Evolutionary conservation across 1,140 invertebrate genomes (phyloP), one percentile per base, ranked within the genome.

Genomic region (Aculops lycopersici): DNA sequence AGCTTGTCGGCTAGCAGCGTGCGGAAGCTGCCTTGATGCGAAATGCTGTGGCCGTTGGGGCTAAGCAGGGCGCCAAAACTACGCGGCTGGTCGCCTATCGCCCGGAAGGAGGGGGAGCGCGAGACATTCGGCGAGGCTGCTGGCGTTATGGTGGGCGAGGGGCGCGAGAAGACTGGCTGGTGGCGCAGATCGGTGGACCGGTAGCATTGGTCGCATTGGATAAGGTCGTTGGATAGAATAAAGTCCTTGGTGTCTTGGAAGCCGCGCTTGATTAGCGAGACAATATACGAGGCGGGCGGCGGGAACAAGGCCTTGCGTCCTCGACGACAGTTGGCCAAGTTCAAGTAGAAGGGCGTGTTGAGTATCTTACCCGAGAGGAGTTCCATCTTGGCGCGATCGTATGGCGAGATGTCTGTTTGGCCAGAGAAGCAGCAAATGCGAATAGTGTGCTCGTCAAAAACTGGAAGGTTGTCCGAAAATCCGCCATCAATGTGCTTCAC

Each of bases 371-470:
- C 24, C 24, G 24, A 31, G 8, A 31, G 8, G 8, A 31, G 8
- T 31, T 8, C n/a, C 24, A 31, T 31, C 8, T 8, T 31, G 24
- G 24, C 8, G 8, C 70, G 61, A 56, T 94, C 84, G 37, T 71
- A 62, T 0, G 86, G 88, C 58, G 86, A 95, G 48, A 95, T 94
- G 53, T 94, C 86, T 52, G 72, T 80, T 56, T 92, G 83, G 0
- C 86, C 86, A 51, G 79, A 80, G 57, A 95, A 95, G 0, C 86
- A 86, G 52, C 75, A 83, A 18, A 95, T 76, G 0, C 83, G 90
- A 43, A 94, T 74, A 1, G 88, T 94, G 51, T 86, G 36, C 35
- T 53, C 48, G 42, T 56, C 48, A 4, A 58, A 36, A 1, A 49
- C 45, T 13, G 55, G 54, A 18, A 56, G 45, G 43, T 59, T 59